Base-by-base conservation (phyloP, 2,888 invertebrate species). In the Branchipolynoe longqiensis region DNA sequence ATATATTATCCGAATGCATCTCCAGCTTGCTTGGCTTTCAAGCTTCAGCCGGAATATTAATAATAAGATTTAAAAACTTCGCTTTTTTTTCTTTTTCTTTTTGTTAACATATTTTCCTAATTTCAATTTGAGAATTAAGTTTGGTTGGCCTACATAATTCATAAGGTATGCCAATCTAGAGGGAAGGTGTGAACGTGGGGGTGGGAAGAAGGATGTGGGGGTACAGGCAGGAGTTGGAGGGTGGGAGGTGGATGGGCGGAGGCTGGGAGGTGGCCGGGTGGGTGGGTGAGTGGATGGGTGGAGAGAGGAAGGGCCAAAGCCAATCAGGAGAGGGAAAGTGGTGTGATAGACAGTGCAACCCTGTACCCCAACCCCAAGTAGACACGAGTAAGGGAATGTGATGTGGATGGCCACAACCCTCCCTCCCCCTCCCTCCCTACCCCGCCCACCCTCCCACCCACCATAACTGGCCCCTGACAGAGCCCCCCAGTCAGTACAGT, bases 91-190 rank as follows among this genome's bases (percentile, higher is more conserved):
- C n/a, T n/a, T n/a, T n/a, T n/a, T n/a, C n/a, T n/a, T n/a, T n/a
- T n/a, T n/a, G n/a, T n/a, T n/a, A n/a, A n/a, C n/a, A n/a, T 48
- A 48, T 12, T 48, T 48, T 12, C 18, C 48, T 18, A 48, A 48
- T 48, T 48, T 48, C 31, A 62, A n/a, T n/a, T 62, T 14, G 14
- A 22, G 38, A 69, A 69, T 69, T 69, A 69, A 69, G 38, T 33
- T 69, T 33, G 69, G 36, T 69, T 69, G 69, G 69, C 69, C 69
- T 69, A 31, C 33, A 31, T 25, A 33, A 48, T 78, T 78, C 78
- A 78, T 78, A 54, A 54, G 78, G 14, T 48, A 78, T 48, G 78
- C 48, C 78, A 78, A 78, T 78, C 28, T 78, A 0, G 78, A 33
- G 54, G 41, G 41, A 12, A 25, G 54, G 54, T 41, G 54, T 22